Evolutionary conservation across 2,113 vertebrate genomes (phyloP).

Genomic region (Psittacus erithacus): DNA sequence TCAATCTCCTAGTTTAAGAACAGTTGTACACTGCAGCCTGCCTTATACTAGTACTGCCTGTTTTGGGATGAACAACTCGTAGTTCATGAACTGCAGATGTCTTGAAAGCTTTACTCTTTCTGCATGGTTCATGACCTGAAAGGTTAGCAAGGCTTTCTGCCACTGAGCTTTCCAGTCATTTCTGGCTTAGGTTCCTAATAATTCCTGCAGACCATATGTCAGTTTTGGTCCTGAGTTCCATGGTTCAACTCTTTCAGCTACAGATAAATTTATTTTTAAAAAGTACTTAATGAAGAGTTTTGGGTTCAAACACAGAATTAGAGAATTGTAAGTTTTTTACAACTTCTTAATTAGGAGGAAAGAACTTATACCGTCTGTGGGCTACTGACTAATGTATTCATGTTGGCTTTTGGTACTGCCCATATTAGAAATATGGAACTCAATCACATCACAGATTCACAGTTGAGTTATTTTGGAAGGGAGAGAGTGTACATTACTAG

Average conservation of each 20-base stretch:
- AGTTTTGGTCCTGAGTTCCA: neutral
- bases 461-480: neutral
- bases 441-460: neutral
- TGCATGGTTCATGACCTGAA: neutral
- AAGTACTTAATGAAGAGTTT: neutral
- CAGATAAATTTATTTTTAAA: neutral
- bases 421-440: neutral
- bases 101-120: neutral
- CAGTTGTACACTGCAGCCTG: neutral
- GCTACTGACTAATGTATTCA: neutral
- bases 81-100: neutral
- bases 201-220: neutral
- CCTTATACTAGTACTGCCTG: fast-evolving
- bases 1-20: neutral
- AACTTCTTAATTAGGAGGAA: neutral
- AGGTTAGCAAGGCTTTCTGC: neutral
- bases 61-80: neutral
- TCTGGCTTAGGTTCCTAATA: neutral
- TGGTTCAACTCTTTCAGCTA: neutral
- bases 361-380: neutral
- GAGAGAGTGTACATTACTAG: neutral
- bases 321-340: neutral
- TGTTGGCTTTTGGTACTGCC: neutral
- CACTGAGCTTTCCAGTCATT: neutral
- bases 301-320: neutral